A percentile compares a stretch with the other conserved stretches of the same genome.
Evolutionary conservation across 2,888 invertebrate species (phyloP).

Genomic region (Coecobrya sp.): DNA sequence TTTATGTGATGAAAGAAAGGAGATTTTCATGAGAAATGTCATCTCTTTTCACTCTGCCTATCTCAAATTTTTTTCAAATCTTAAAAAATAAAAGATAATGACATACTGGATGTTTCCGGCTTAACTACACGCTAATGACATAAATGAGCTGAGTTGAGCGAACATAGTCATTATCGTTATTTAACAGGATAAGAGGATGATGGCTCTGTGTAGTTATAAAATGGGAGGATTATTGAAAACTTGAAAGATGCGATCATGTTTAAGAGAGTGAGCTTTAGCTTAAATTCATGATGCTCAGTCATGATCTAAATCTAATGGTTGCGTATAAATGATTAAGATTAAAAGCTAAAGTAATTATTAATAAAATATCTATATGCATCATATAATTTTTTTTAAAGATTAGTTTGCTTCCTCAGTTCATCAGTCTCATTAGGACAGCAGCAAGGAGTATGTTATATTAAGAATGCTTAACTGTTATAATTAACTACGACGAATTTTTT

Average conservation of each 20-base stretch:
- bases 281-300: no score
- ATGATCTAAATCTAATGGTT: no score
- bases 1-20: neutral
- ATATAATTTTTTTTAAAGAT: no score
- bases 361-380: no score
- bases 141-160: slow-evolving; percentile 1
- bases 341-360: no score
- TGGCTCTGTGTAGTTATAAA: neutral
- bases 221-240: neutral
- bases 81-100: slow-evolving; percentile 23
- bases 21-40: neutral
- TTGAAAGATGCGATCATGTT: neutral
- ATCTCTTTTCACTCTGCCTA: neutral
- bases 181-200: neutral
- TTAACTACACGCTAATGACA: slow-evolving; percentile 21
- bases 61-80: neutral
- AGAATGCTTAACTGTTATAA: no score
- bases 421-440: no score
- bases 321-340: no score
- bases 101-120: slow-evolving; percentile 59
- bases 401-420: no score
- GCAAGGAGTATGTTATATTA: no score
- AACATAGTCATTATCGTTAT: neutral
- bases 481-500: no score
- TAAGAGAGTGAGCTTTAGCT: neutral